Conservation (phyloP, 2,113 vertebrate genomes). For the Carollia perspicillata region DNA sequence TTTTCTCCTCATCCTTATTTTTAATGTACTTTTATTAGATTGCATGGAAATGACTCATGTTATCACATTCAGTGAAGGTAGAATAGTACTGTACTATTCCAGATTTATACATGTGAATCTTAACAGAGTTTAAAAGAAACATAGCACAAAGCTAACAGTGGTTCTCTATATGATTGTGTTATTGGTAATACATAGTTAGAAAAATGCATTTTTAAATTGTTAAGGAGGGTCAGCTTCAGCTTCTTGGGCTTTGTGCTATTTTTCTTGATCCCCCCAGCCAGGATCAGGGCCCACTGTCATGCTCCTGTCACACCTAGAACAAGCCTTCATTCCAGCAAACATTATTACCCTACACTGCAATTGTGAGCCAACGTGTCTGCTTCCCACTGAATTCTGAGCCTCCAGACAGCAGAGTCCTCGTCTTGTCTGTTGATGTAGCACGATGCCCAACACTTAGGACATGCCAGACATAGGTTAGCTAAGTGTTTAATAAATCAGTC, state of each 20-base stretch:
- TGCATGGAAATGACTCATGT: neutral
- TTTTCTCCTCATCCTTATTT: too few species aligned
- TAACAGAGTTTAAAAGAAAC: neutral
- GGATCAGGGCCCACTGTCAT: neutral
- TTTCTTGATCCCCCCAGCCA: neutral
- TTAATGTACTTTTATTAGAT: neutral
- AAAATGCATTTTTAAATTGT: neutral
- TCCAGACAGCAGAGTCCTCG: neutral
- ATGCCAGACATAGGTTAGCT: neutral
- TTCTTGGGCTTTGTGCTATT: neutral
- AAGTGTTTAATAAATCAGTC: neutral
- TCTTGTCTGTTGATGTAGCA: neutral
- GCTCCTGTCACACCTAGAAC: neutral
- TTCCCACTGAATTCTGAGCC: neutral
- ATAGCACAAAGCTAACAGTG: neutral
- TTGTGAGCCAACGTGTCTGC: neutral
- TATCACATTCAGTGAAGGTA: neutral
- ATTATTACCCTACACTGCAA: too few species aligned
- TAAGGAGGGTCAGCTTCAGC: neutral
- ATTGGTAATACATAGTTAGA: neutral
- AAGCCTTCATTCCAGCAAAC: neutral
- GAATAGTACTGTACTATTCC: neutral
- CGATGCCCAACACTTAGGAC: neutral
- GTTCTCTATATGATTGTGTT: neutral
- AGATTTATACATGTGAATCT: neutral